These are phyloP conservation scores for Rhinoderma darwinii DNA, from an alignment of 2,113 vertebrate species.

Conservation along the genomic window DNA sequence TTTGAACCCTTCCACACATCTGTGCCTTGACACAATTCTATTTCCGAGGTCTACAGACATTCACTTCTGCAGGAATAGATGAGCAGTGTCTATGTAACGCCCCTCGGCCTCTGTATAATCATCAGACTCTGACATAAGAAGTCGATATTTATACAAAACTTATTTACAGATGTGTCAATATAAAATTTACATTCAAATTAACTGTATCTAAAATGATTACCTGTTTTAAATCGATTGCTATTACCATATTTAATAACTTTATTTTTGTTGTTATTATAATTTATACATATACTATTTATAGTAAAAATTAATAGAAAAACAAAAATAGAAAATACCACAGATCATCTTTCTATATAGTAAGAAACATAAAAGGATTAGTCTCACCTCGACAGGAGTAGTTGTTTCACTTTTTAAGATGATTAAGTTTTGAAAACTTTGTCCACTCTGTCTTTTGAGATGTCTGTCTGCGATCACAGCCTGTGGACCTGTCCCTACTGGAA, in stretches of 20 bases:
- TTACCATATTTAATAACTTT: too few species aligned
- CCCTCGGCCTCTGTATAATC: too few species aligned
- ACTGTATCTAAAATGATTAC: not conserved
- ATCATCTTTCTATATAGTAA: not conserved
- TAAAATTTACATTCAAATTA: too few species aligned
- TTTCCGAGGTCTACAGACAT: too few species aligned
- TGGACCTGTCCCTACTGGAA: conserved; percentile 79
- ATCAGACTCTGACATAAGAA: too few species aligned
- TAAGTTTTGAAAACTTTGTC: conserved; percentile 85
- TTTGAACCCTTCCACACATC: too few species aligned
- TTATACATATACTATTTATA: not conserved
- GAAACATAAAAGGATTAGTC: conserved; percentile 39
- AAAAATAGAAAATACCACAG: not conserved
- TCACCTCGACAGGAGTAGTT: conserved; percentile 88
- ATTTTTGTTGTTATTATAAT: too few species aligned
- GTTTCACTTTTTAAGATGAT: conserved; percentile 89
- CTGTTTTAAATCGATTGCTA: not conserved
- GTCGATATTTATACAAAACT: too few species aligned
- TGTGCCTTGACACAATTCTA: too few species aligned
- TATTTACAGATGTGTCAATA: too few species aligned
- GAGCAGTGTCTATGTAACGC: too few species aligned
- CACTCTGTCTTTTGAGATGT: conserved; percentile 90
- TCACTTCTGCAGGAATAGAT: too few species aligned
- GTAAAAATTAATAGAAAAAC: not conserved
- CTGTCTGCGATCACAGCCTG: conserved; percentile 88